phyloP scores from a whole-genome alignment of 2,113 vertebrate species.

The Lethenteron reissneri region DNA sequence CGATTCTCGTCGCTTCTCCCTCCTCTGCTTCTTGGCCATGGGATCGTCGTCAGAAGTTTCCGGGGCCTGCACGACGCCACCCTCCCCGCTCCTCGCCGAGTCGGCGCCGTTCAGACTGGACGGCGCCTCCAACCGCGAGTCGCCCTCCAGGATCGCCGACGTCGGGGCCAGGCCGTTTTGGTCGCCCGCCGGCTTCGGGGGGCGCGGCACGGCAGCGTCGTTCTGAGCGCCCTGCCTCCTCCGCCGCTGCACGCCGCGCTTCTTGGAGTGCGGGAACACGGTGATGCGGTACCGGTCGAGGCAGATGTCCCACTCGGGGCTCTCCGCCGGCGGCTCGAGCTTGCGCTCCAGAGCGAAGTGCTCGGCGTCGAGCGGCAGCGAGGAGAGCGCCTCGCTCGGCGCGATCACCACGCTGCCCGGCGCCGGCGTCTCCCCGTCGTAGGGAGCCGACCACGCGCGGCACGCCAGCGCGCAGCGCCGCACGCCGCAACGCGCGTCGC shows the following conservation, averaged over 20 bases:
- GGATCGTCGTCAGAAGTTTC: no score
- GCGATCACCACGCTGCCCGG: slow-evolving; percentile 27
- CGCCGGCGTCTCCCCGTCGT: slow-evolving; percentile 58
- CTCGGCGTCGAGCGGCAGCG: slow-evolving; percentile 6
- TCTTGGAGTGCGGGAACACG: slow-evolving; percentile 55
- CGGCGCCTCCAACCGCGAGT: slow-evolving; percentile 9
- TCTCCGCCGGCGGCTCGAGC: slow-evolving; percentile 27
- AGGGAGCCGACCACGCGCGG: slow-evolving; percentile 66
- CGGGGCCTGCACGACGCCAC: slow-evolving; percentile 20
- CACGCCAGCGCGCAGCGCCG: slow-evolving; percentile 58
- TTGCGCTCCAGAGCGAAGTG: slow-evolving; percentile 17
- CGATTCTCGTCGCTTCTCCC: slow-evolving; percentile 16
- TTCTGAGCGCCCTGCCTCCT: slow-evolving; percentile 6
- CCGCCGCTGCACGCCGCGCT: slow-evolving; percentile 47
- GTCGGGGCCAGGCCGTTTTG: slow-evolving; percentile 7
- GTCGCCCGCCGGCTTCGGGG: background rate
- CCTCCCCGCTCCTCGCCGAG: slow-evolving; percentile 21
- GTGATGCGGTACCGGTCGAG: slow-evolving; percentile 52
- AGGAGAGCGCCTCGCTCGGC: no score
- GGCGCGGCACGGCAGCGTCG: background rate
- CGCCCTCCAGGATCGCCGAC: background rate
- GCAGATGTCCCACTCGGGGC: slow-evolving; percentile 76
- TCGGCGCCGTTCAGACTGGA: slow-evolving; percentile 12
- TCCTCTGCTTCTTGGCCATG: slow-evolving; percentile 40
- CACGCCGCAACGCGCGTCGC: slow-evolving; percentile 41